Base-by-base conservation (phyloP, 2,113 vertebrate species). In the Neotoma lepida region DNA sequence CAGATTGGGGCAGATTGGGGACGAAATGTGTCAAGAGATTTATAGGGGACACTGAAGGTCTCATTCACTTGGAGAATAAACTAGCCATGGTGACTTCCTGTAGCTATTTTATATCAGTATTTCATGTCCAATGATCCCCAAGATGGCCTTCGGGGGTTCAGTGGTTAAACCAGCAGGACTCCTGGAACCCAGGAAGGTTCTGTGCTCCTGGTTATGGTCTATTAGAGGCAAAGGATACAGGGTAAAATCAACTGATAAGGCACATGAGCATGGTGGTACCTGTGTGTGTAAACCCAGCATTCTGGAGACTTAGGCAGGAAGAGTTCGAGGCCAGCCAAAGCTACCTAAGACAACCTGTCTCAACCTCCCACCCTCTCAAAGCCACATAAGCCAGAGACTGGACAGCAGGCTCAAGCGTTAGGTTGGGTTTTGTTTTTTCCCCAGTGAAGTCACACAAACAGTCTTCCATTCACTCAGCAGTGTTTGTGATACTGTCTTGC, bases 21-120 rank as follows among this genome's bases (percentile, higher is more conserved):
- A 49, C 78, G 17, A 30, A 49, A 46, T 81, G 56, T 41, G 56
- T 78, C 64, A 54, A 80, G 24, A 91, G 4, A 73, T 20, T 89
- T 93, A 64, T 14, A 91, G 26, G 78, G 77, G 73, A 77, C 24
- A 61, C 39, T 94, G 61, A 18, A 73, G 33, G n/a, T 68, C 93
- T 71, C 33, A 44, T 44, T 90, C 76, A 58, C 49, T 35, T 46
- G 13, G 46, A 4, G 9, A 81, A 85, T 41, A 68, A 77, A 20
- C 81, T 73, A 46, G 30, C 41, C 18, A 3, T 2, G 35, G 26
- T 39, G n/a, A 56, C 35, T 51, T n/a, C 41, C 90, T 58, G 1
- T 17, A 87, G 35, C 64, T 68, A 20, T 51, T 94, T 87, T 56
- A 74, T 61, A 41, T 93, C 20, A 56, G 28, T 35, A 6, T 81